Conservation (phyloP, 2,888 invertebrate genomes). For the Tetrapedia diversipes region DNA sequence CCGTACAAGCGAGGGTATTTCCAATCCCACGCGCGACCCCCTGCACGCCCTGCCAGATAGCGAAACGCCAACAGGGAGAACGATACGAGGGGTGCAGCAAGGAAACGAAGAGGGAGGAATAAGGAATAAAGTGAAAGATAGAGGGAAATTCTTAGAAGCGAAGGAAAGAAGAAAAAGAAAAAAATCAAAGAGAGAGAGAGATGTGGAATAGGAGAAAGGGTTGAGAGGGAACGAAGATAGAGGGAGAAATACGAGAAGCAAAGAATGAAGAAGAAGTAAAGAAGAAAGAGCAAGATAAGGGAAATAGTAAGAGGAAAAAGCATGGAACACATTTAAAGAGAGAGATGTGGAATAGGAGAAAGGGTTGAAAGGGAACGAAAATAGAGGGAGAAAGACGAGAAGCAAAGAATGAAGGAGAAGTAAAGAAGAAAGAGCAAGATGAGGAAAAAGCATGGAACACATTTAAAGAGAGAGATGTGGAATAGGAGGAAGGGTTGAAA, state of each 20-base stretch:
- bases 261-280: not conserved
- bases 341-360: not conserved
- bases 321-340: not conserved
- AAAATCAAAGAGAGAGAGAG: not conserved
- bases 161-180: no score
- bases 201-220: not conserved
- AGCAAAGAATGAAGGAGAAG: not conserved
- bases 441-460: no score
- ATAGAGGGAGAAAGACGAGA: not conserved
- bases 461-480: not conserved
- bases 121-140: not conserved
- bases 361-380: no score
- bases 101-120: not conserved
- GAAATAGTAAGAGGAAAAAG: no score
- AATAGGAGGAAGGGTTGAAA: not conserved
- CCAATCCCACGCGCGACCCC: slow-evolving; percentile 60
- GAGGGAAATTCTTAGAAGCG: no score
- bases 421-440: not conserved
- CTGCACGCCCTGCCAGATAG: slow-evolving; percentile 12
- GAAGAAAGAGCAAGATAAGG: not conserved
- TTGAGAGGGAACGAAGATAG: no score
- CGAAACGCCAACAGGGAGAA: slow-evolving; percentile 22
- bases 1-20: slow-evolving; percentile 57
- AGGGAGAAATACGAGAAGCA: not conserved
- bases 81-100: not conserved